Evolutionary conservation across 2,888 invertebrate species (phyloP).

Genomic region (Cenopis cana): DNA sequence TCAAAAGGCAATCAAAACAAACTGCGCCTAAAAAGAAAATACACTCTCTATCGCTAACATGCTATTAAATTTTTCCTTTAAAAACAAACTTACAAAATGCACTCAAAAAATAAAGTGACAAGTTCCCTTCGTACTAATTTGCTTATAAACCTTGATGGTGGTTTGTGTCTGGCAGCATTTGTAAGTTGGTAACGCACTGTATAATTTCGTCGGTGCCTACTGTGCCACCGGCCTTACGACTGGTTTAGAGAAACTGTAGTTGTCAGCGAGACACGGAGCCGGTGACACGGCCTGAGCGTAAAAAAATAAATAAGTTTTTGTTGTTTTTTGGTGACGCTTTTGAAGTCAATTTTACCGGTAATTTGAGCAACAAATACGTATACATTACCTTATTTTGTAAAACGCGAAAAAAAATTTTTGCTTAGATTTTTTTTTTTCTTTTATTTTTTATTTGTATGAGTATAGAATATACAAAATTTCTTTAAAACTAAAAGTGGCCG

Average conservation of each 20-base stretch:
- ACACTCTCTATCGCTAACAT: slow-evolving; percentile 27
- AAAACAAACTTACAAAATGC: slow-evolving; percentile 10
- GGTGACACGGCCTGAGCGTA: slow-evolving; percentile 5
- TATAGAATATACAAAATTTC: no score
- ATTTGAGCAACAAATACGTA: no score
- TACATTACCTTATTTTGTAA: not conserved
- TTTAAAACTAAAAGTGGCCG: no score
- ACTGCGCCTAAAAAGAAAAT: slow-evolving; percentile 28
- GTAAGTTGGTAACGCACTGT: slow-evolving; percentile 18
- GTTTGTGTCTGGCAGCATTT: not conserved
- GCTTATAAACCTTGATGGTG: not conserved
- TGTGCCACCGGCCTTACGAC: slow-evolving; percentile 58
- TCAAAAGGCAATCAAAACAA: slow-evolving; percentile 26
- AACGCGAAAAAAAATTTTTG: not conserved
- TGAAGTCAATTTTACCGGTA: not conserved
- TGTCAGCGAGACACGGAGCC: slow-evolving; percentile 55
- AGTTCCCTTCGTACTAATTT: not conserved
- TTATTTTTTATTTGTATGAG: no score
- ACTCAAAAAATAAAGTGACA: not conserved
- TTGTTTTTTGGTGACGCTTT: not conserved
- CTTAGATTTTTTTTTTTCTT: not conserved
- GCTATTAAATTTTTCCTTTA: slow-evolving; percentile 33
- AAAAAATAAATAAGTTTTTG: slow-evolving; percentile 44
- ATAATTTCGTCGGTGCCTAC: slow-evolving; percentile 45
- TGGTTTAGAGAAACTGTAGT: slow-evolving; percentile 76